Percentiles rank a stretch among this genome's conserved stretches.
phyloP scores from a whole-genome alignment of 2,888 invertebrate species.

The Lasioglossum calceatum region DNA sequence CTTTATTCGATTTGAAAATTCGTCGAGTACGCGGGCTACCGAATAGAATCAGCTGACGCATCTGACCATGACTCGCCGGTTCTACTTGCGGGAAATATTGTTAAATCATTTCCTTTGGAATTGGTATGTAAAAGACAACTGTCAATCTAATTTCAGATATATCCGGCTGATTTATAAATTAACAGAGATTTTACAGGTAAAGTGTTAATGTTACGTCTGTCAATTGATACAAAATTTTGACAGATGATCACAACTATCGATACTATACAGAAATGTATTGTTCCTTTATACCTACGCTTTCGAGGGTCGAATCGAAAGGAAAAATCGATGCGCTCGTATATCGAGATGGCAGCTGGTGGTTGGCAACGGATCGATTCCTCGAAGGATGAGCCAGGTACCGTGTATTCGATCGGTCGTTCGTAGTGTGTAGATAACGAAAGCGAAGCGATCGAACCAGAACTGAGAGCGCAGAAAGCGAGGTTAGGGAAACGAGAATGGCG shows the following conservation, averaged over 20 bases:
- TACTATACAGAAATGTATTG: background rate
- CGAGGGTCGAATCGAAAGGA: background rate
- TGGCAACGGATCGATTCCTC: background rate
- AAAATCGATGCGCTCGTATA: conserved; percentile 1
- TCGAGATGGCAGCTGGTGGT: background rate
- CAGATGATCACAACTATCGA: background rate
- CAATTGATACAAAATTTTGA: background rate
- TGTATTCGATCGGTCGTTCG: too few relatives aligned
- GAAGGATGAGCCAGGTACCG: background rate
- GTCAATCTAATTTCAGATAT: background rate
- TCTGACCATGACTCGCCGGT: background rate
- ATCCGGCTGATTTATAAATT: background rate
- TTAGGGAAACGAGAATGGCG: conserved; percentile 28
- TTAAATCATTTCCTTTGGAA: background rate
- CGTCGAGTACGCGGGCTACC: background rate
- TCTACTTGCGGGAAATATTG: background rate
- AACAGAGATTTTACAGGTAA: background rate
- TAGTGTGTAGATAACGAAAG: background rate
- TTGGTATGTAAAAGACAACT: background rate
- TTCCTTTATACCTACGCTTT: background rate
- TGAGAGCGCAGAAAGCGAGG: conserved; percentile 36
- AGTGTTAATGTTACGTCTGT: background rate
- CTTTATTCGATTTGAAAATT: background rate
- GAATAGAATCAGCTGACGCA: background rate
- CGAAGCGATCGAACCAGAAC: background rate